These are phyloP conservation scores for Pterocles gutturalis DNA, from an alignment of 2,113 vertebrate species.

Conservation along the genomic window DNA sequence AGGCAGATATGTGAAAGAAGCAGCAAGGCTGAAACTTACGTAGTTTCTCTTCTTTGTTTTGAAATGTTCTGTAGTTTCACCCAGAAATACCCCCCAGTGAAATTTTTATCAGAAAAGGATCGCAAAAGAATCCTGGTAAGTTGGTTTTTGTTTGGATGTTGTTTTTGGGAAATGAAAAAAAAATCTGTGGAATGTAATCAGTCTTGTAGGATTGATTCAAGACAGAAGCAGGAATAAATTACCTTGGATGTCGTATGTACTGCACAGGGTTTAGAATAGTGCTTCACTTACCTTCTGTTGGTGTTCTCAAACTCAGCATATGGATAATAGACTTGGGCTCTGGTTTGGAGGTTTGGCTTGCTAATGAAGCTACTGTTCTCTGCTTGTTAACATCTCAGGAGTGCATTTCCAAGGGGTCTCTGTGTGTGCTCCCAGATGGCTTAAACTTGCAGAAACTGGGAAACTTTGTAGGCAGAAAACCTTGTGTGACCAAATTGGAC, in stretches of 20 bases:
- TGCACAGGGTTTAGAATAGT: background rate
- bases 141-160: background rate
- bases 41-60: constrained; percentile 36
- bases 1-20: background rate
- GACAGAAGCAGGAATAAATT: background rate
- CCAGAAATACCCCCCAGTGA: constrained; percentile 98
- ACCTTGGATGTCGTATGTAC: background rate
- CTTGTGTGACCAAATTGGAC: background rate
- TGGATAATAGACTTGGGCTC: background rate
- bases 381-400: background rate
- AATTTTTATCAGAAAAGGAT: constrained; percentile 98
- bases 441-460: background rate
- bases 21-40: background rate
- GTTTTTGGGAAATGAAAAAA: background rate
- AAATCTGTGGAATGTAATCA: background rate
- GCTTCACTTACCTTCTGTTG: background rate
- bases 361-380: background rate
- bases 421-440: background rate
- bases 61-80: constrained; percentile 83
- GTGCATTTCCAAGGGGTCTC: background rate
- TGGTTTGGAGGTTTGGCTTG: background rate
- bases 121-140: constrained; percentile 98
- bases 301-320: background rate
- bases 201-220: background rate
- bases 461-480: background rate